These are phyloP conservation scores for Tokudaia tokunoshimensis DNA, from an alignment of 2,797 vertebrate species.

Conservation along the genomic window DNA sequence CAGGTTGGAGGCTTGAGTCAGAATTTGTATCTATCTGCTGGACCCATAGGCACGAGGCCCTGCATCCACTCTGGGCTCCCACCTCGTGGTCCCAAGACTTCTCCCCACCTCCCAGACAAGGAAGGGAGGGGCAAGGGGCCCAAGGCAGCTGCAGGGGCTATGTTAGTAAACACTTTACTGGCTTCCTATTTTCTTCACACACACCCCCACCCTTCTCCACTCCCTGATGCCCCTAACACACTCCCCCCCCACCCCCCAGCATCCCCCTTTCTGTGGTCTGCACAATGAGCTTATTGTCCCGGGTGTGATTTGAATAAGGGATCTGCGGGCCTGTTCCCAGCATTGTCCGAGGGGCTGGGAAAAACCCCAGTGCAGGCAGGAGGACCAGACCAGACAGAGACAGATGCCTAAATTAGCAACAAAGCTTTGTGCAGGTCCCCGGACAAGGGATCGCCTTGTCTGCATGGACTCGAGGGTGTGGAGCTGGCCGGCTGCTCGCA, in stretches of 20 bases:
- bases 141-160: slow-evolving; percentile 94
- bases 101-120: neutral
- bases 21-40: neutral
- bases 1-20: neutral
- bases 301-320: slow-evolving; percentile 93
- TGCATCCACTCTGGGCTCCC: neutral
- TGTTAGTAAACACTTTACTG: slow-evolving; percentile 95
- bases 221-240: slow-evolving; percentile 82
- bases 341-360: slow-evolving; percentile 91
- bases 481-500: slow-evolving; percentile 90
- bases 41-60: neutral
- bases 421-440: slow-evolving; percentile 92
- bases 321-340: slow-evolving; percentile 93
- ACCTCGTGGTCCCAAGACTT: neutral
- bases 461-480: slow-evolving; percentile 88
- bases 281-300: slow-evolving; percentile 97
- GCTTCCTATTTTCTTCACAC: slow-evolving; percentile 93
- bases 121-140: slow-evolving; percentile 85
- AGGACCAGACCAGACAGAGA: slow-evolving; percentile 93
- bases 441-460: slow-evolving; percentile 93
- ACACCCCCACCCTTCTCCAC: slow-evolving; percentile 86
- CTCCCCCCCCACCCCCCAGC: slow-evolving; percentile 73
- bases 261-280: slow-evolving; percentile 88
- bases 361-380: slow-evolving; percentile 89
- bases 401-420: slow-evolving; percentile 97